These are phyloP conservation scores for Cyclophora albipunctata DNA, from an alignment of 2,888 invertebrate genomes.

Conservation along the genomic window DNA sequence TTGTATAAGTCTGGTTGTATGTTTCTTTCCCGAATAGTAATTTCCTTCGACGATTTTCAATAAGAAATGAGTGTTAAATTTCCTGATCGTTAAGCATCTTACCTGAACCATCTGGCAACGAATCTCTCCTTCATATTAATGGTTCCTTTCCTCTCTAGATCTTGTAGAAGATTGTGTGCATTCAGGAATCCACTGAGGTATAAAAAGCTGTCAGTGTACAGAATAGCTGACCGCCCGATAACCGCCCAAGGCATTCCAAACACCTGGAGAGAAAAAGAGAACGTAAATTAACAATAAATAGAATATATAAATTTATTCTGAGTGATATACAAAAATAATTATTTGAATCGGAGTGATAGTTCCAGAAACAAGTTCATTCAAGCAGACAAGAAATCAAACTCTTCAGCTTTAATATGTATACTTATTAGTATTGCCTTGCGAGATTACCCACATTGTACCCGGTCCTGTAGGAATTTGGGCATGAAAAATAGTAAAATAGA, in stretches of 20 bases:
- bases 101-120: conserved; percentile 74
- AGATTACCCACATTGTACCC: too few relatives aligned
- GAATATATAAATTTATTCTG: too few relatives aligned
- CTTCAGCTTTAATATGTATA: conserved; percentile 1
- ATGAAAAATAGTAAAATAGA: too few relatives aligned
- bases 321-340: conserved; percentile 7
- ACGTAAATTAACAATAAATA: background rate
- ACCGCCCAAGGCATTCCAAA: conserved; percentile 76
- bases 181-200: conserved; percentile 77
- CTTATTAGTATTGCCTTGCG: background rate
- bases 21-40: too few relatives aligned
- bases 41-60: too few relatives aligned
- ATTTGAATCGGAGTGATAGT: background rate
- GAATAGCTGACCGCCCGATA: conserved; percentile 74
- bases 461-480: too few relatives aligned
- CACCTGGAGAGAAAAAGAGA: conserved; percentile 48
- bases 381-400: too few relatives aligned
- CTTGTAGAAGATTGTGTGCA: conserved; percentile 68
- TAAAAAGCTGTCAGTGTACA: conserved; percentile 78
- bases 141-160: conserved; percentile 63
- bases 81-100: conserved; percentile 3
- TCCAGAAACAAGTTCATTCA: too few relatives aligned
- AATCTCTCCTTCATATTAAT: conserved; percentile 68
- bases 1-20: too few relatives aligned
- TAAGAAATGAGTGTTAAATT: too few relatives aligned